A percentile compares a stretch with the other conserved stretches of the same genome.
These are phyloP conservation scores for Indicator indicator DNA, from an alignment of 2,113 vertebrate genomes.

Conservation along the genomic window DNA sequence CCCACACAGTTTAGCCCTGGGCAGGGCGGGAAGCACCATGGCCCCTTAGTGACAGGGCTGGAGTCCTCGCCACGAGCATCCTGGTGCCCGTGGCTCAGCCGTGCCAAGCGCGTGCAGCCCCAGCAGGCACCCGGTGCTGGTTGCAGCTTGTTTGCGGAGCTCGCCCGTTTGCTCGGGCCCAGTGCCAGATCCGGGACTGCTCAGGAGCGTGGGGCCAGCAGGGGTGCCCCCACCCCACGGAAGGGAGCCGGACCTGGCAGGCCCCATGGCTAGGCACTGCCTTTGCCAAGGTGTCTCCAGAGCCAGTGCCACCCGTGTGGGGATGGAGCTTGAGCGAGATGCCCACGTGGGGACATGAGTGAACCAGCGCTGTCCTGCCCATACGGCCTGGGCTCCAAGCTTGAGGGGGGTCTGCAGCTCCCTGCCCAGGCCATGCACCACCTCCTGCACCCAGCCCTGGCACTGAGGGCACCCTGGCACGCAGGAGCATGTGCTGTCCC, in stretches of 20 bases:
- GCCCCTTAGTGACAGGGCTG: fast-evolving
- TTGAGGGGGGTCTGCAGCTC: not conserved
- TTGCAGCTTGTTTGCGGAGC: conserved; percentile 10
- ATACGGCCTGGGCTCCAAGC: fast-evolving
- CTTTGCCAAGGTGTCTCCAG: not conserved
- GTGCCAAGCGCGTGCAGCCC: fast-evolving
- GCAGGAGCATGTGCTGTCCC: not conserved
- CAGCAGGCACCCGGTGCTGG: not conserved
- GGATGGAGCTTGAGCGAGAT: not conserved
- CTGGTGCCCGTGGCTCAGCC: fast-evolving
- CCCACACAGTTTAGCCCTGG: not conserved
- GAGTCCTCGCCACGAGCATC: fast-evolving
- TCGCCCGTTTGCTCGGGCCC: not conserved
- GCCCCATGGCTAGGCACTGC: not conserved
- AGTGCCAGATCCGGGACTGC: conserved; percentile 27
- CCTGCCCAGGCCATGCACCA: fast-evolving
- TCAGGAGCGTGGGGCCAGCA: not conserved
- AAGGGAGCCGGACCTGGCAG: not conserved
- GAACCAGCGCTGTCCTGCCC: not conserved
- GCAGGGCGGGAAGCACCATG: fast-evolving
- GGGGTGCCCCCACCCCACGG: not conserved
- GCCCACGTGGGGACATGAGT: fast-evolving
- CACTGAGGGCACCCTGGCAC: not conserved
- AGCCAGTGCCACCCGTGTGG: fast-evolving
- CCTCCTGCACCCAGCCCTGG: fast-evolving